Conservation (phyloP, 2,888 invertebrate genomes). For the Melanostoma mellinum region DNA sequence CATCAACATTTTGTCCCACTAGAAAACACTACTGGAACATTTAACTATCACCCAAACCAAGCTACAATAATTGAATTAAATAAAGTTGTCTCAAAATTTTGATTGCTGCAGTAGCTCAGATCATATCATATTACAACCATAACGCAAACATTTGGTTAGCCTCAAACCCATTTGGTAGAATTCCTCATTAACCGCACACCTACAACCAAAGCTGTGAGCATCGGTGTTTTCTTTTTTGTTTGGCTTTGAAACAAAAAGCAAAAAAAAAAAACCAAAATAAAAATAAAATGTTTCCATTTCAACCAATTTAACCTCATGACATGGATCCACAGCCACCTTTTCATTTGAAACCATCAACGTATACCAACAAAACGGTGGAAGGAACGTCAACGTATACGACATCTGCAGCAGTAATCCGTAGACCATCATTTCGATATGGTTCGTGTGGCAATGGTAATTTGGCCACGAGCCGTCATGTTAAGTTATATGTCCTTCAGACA, state of each 20-base stretch:
- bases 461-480: slow-evolving; percentile 71
- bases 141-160: slow-evolving; percentile 62
- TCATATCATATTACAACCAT: slow-evolving; percentile 48
- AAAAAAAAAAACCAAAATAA: slow-evolving; percentile 15
- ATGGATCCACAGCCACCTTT: slow-evolving; percentile 60
- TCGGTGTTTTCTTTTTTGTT: slow-evolving; percentile 17
- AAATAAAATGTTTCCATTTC: slow-evolving; percentile 42
- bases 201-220: slow-evolving; percentile 2
- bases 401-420: slow-evolving; percentile 59
- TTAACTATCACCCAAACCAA: too few species aligned
- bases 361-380: slow-evolving; percentile 16
- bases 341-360: slow-evolving; percentile 55
- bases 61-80: too few species aligned
- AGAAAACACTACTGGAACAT: too few species aligned
- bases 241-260: background rate
- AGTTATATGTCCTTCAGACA: slow-evolving; percentile 60
- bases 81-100: too few species aligned
- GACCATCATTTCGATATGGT: slow-evolving; percentile 71
- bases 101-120: background rate
- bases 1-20: too few species aligned
- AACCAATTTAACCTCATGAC: slow-evolving; percentile 67
- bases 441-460: slow-evolving; percentile 69
- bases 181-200: slow-evolving; percentile 50
- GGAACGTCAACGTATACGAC: slow-evolving; percentile 61
- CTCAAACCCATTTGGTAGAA: slow-evolving; percentile 46